Base-by-base conservation (phyloP, 37 sponge, comb jelly and placozoan species). In the Dysidea cf. avara region DNA sequence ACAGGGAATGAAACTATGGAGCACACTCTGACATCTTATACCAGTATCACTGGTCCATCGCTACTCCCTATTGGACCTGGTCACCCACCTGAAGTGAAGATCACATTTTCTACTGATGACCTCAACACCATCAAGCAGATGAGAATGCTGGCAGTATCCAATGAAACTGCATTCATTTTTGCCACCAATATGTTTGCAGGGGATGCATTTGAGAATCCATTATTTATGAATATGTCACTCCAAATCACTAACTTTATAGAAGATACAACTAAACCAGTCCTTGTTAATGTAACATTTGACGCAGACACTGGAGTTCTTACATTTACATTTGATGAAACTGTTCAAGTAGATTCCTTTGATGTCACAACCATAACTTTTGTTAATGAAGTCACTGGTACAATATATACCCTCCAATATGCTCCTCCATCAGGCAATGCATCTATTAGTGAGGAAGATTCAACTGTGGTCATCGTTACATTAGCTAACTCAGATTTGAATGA, bases 291-390 rank as follows among this genome's bases (percentile, higher is more conserved):
- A 39, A 71, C 56, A 25, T 92, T 92, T 43, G 50, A 53, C 74
- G 83, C 77, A 11, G 64, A 93, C 53, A 73, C 72, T 54, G 94
- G 94, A 51, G 37, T 81, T 1, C 64, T 93, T 2, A 26, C 49
- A 5, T 62, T 93, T 28, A 78, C 79, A 31, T 93, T 93, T 87
- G 94, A 93, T 66, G 94, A 93, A 62, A 93, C 94, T 7, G 78
- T 93, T 1, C n/a, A 7, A 9, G 74, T 77, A 20, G 38, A 46
- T 11, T 74, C 85, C 14, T 81, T 90, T 53, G 74, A 83, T 53
- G 67, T 46, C 31, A 83, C 91, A 3, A 69, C 73, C 25, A 54
- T 86, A 12, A 71, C 79, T 33, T 80, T 90, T 64, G 64, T 87
- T 17, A 86, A 79, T 39, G 50, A 67, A 14, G 6, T 38, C 39